A percentile compares a stretch with the other conserved stretches of the same genome.
These are phyloP conservation scores for Centropyge bicolor DNA, from an alignment of 2,797 vertebrate species.

Conservation along the genomic window DNA sequence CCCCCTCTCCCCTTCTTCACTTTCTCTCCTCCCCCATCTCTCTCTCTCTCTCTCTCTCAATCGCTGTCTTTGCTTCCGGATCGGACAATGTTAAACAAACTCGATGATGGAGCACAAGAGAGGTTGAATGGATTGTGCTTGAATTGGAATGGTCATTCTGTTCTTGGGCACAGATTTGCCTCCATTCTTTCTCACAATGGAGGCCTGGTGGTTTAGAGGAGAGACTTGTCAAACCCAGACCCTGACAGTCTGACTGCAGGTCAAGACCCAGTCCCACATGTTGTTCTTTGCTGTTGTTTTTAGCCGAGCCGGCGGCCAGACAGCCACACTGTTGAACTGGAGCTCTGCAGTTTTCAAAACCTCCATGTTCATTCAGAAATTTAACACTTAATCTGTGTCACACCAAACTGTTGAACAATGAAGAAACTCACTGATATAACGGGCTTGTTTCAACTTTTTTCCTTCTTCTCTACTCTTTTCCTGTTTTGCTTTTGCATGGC, in stretches of 20 bases:
- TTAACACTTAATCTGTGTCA: not conserved
- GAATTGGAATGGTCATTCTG: conserved; percentile 69
- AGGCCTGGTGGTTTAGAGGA: conserved; percentile 65
- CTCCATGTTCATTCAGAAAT: not conserved
- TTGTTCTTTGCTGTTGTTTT: conserved; percentile 73
- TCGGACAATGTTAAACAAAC: conserved; percentile 74
- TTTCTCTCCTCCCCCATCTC: conserved; percentile 33
- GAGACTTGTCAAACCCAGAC: conserved; percentile 67
- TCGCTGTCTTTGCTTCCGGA: conserved; percentile 58
- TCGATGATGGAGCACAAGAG: conserved; percentile 68
- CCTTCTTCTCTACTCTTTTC: conserved; percentile 19
- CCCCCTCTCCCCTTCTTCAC: conserved; percentile 10
- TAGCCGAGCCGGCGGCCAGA: conserved; percentile 51
- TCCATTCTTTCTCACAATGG: conserved; percentile 75
- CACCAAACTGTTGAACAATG: not conserved
- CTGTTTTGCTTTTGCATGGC: conserved; percentile 47
- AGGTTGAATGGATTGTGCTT: conserved; percentile 69
- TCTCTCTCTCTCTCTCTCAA: conserved; percentile 39
- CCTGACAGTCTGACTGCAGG: conserved; percentile 73
- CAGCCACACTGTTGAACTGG: conserved; percentile 37
- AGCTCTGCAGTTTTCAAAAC: conserved; percentile 18
- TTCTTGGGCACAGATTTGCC: conserved; percentile 67
- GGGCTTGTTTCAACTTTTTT: conserved; percentile 7
- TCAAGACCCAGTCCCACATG: conserved; percentile 70
- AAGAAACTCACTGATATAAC: not conserved